Base-by-base conservation (phyloP, 2,113 vertebrate species). In the Nansenia antarctica region DNA sequence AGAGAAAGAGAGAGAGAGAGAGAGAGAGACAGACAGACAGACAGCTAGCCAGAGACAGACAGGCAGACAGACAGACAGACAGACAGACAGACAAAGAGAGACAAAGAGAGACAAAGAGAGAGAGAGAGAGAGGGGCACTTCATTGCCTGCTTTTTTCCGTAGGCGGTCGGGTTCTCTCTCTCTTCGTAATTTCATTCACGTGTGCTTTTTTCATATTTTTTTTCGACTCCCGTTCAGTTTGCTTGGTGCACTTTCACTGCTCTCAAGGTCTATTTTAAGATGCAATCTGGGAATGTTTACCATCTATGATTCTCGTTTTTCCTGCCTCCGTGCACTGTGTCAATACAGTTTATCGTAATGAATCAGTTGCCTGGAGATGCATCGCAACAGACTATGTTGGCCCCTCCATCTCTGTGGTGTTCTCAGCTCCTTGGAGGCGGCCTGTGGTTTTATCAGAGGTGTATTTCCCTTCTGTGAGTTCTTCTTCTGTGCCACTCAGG, bases 261-360 rank as follows among this genome's bases (percentile, higher is more conserved):
- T 78, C 65, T 71, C 35, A 42, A 49, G 42, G 37, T 83, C 76
- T 84, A 76, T 87, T 86, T 82, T 80, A 81, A 66, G 73, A 77
- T 27, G 30, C 60, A 76, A 78, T 86, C 76, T 85, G 85, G 84
- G 71, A 86, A 82, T 86, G 81, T 86, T 88, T 85, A 87, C 70
- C 74, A 65, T 81, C 70, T 74, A 73, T 66, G 61, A 77, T 77
- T 76, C 65, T 63, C 61, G 62, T 70, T 73, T 72, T 76, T 65
- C 61, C 68, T 65, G 54, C 45, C 47, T 67, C 67, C 69, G 69
- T 82, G 67, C 47, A 61, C 69, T 81, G 64, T 83, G 75, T 87
- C 82, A 82, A 73, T 86, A 84, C 45, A 71, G 79, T 84, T 85
- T 79, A 79, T 87, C 73, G 20, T 84, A 85, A 82, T 74, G 77